Evolutionary conservation across 2,113 vertebrate species (phyloP).

Genomic region (Ceuthmochares aereus): DNA sequence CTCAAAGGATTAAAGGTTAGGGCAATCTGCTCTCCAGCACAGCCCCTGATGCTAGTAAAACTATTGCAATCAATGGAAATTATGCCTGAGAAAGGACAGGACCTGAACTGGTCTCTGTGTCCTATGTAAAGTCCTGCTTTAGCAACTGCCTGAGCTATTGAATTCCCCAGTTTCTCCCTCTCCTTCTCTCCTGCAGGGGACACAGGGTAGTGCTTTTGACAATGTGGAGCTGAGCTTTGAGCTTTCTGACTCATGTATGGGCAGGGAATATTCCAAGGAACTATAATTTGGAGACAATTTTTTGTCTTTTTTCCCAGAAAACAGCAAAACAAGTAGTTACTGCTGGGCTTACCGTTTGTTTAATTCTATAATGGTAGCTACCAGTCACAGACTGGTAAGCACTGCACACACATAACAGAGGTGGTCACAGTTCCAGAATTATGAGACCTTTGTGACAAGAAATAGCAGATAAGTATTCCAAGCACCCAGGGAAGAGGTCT

Average conservation of each 20-base stretch:
- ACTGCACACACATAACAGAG: background rate
- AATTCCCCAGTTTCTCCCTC: background rate
- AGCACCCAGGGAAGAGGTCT: background rate
- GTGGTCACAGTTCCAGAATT: rapidly evolving
- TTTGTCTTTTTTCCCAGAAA: background rate
- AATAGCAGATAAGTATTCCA: rapidly evolving
- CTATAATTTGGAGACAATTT: background rate
- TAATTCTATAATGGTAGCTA: background rate
- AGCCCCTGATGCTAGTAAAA: background rate
- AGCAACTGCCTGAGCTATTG: background rate
- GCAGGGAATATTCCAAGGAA: background rate
- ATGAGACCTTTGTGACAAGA: background rate
- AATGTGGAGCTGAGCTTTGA: background rate
- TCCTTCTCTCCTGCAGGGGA: background rate
- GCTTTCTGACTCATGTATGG: background rate
- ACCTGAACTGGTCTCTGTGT: background rate
- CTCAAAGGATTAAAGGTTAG: constrained; percentile 37
- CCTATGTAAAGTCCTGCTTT: background rate
- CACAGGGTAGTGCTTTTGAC: background rate
- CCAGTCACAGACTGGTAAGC: background rate
- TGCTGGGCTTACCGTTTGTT: background rate
- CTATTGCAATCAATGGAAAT: background rate
- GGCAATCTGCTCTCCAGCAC: background rate
- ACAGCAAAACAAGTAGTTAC: background rate
- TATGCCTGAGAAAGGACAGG: background rate